A percentile compares a stretch with the other conserved stretches of the same genome.
Evolutionary conservation across 2,888 invertebrate genomes (phyloP).

Genomic region (Brachypterus glaber): DNA sequence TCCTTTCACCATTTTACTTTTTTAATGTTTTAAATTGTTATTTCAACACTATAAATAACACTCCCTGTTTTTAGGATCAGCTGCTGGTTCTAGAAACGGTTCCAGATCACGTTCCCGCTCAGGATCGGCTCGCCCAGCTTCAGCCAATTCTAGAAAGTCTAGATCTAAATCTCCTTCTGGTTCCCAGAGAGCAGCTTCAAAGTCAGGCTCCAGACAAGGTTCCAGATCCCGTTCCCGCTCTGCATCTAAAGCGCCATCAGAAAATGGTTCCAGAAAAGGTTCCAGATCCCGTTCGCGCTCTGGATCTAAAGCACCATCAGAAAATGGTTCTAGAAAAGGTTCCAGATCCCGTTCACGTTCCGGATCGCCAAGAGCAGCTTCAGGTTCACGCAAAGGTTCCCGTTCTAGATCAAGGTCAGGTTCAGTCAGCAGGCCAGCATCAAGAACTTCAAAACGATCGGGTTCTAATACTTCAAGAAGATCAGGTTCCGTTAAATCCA

Average conservation of each 20-base stretch:
- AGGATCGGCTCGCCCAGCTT: slow-evolving; percentile 18
- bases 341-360: slow-evolving; percentile 16
- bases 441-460: slow-evolving; percentile 8
- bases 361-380: slow-evolving; percentile 13
- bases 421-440: background rate
- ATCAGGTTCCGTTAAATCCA: slow-evolving; percentile 24
- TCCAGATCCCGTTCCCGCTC: slow-evolving; percentile 17
- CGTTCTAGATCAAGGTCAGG: slow-evolving; percentile 11
- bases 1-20: no score
- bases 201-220: slow-evolving; percentile 9
- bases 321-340: slow-evolving; percentile 19
- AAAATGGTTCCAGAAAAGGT: slow-evolving; percentile 14
- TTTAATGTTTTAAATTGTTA: slow-evolving; percentile 18
- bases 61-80: slow-evolving; percentile 17
- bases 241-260: slow-evolving; percentile 9
- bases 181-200: slow-evolving; percentile 19
- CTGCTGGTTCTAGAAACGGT: slow-evolving; percentile 24
- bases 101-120: slow-evolving; percentile 27
- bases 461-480: no score
- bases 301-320: slow-evolving; percentile 7
- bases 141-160: slow-evolving; percentile 17
- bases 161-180: slow-evolving; percentile 24
- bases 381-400: slow-evolving; percentile 17
- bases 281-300: slow-evolving; percentile 16
- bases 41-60: slow-evolving; percentile 15